These are phyloP conservation scores for Stichopus chloronotus DNA, from an alignment of 35 echinoderm and acorn worm genomes.

Conservation along the genomic window DNA sequence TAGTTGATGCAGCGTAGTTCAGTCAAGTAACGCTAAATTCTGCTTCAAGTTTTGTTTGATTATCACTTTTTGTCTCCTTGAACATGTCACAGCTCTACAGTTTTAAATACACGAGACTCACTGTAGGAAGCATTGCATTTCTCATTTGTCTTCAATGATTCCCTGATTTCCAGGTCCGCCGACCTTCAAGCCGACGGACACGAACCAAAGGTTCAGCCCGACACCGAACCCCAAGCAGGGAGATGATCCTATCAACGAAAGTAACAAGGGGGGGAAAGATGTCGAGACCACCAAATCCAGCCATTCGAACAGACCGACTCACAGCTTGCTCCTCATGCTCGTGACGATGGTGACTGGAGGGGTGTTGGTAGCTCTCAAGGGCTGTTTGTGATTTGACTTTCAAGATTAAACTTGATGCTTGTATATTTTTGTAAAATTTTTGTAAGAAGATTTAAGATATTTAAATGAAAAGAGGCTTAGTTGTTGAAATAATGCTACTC, in stretches of 20 bases:
- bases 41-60: too few species aligned
- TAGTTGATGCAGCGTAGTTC: too few species aligned
- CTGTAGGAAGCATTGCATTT: background rate
- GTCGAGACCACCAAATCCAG: background rate
- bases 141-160: background rate
- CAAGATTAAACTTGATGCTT: background rate
- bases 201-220: background rate
- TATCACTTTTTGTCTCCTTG: too few species aligned
- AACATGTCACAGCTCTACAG: too few species aligned
- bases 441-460: background rate
- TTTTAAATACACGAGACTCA: background rate
- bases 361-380: background rate
- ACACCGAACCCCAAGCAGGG: background rate
- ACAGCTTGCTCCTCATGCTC: background rate
- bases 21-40: too few species aligned
- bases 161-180: conserved; percentile 19
- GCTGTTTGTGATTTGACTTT: background rate
- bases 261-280: background rate
- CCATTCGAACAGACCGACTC: background rate
- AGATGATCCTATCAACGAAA: background rate
- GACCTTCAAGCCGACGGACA: background rate
- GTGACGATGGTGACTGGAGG: background rate
- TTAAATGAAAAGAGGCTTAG: conserved; percentile 23
- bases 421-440: conserved; percentile 50
- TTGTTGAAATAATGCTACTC: conserved; percentile 26